A percentile compares a stretch with the other conserved stretches of the same genome.
phyloP scores from a whole-genome alignment of 2,113 vertebrate genomes.

The Proteles cristata region DNA sequence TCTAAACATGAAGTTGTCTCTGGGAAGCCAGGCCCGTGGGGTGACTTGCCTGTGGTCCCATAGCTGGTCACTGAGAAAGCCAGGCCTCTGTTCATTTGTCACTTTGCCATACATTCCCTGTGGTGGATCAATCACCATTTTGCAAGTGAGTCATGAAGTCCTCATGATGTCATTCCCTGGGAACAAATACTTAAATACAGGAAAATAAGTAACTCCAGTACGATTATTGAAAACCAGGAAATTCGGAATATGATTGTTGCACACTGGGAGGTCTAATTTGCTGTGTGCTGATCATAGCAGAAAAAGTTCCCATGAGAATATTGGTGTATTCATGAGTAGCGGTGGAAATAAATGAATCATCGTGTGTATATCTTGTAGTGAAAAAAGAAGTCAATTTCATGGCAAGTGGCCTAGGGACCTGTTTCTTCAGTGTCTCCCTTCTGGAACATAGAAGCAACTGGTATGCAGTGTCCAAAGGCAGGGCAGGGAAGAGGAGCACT shows the following conservation, averaged over 20 bases:
- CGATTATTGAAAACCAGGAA: slow-evolving; percentile 6
- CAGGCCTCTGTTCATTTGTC: background rate
- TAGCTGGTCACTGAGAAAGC: background rate
- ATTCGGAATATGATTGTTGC: background rate
- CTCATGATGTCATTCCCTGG: background rate
- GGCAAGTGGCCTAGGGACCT: background rate
- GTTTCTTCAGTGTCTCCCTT: background rate
- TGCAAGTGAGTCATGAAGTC: background rate
- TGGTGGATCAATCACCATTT: background rate
- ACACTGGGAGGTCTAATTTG: slow-evolving; percentile 48
- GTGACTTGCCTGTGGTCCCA: background rate
- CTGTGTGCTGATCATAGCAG: slow-evolving; percentile 16
- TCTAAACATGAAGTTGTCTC: background rate
- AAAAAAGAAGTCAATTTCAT: background rate
- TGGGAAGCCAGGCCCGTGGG: background rate
- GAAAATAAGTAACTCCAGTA: background rate
- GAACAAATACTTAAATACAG: background rate
- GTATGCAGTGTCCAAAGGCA: background rate
- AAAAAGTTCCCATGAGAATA: background rate
- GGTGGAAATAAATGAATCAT: background rate
- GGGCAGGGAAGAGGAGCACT: background rate
- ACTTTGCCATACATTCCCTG: background rate
- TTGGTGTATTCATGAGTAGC: slow-evolving; percentile 29
- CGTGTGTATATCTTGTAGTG: background rate
- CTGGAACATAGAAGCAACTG: background rate